Evolutionary conservation across 2,797 vertebrate genomes (phyloP).

Genomic region (Sylvilagus floridanus): DNA sequence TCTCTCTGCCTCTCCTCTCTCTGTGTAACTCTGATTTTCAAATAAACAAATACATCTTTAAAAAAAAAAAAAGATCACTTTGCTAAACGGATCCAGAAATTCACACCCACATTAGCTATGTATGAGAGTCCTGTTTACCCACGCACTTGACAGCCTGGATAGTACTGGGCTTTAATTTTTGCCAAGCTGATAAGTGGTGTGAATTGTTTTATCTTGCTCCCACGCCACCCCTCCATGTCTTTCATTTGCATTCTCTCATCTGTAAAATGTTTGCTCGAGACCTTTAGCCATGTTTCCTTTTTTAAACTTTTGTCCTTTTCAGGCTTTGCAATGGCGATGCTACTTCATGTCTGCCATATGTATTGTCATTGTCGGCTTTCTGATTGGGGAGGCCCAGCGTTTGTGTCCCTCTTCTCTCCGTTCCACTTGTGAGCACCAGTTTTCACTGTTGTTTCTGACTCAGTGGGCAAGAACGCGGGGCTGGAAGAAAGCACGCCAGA

Average conservation of each 20-base stretch:
- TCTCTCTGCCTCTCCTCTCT: no score
- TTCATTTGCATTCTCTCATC: constrained; percentile 42
- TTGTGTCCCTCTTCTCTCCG: constrained; percentile 12
- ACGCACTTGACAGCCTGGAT: not conserved
- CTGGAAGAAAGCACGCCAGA: not conserved
- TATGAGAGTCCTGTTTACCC: constrained; percentile 1
- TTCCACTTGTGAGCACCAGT: constrained; percentile 10
- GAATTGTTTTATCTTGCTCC: constrained; percentile 59
- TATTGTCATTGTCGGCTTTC: not conserved
- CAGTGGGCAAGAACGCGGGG: not conserved
- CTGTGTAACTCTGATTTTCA: no score
- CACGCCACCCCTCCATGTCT: constrained; percentile 7
- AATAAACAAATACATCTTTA: no score
- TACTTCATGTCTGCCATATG: not conserved
- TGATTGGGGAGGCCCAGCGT: not conserved
- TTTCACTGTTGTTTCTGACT: constrained; percentile 6
- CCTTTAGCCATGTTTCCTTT: not conserved
- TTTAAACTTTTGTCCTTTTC: constrained; percentile 9
- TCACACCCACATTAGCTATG: not conserved
- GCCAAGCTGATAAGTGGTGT: constrained; percentile 20
- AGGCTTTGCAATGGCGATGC: not conserved
- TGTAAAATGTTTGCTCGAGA: constrained; percentile 35
- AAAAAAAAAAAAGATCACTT: not conserved
- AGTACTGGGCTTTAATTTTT: constrained; percentile 44
- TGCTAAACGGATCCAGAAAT: not conserved